A percentile compares a stretch with the other conserved stretches of the same genome.
These are phyloP conservation scores for Odocoileus hemionus DNA, from an alignment of 2,113 vertebrate species.

Conservation along the genomic window DNA sequence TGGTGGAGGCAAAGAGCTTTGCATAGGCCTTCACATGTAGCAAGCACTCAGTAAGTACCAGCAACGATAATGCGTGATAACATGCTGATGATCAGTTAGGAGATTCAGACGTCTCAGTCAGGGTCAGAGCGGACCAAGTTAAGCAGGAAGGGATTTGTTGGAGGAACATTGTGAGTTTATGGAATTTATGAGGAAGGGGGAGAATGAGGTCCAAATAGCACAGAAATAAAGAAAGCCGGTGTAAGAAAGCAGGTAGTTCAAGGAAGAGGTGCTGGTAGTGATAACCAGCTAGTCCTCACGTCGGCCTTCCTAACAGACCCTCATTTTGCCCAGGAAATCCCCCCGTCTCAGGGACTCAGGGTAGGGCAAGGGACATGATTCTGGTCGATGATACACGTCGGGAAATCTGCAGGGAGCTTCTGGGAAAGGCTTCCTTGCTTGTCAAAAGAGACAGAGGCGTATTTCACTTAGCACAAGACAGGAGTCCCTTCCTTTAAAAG, in stretches of 20 bases:
- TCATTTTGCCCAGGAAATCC: not conserved
- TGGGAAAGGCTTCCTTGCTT: not conserved
- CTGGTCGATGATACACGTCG: not conserved
- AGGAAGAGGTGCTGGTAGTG: not conserved
- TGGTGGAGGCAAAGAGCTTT: not conserved
- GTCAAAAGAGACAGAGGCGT: not conserved
- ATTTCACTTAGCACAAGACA: not conserved
- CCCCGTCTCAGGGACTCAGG: not conserved
- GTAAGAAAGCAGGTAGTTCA: fast-evolving
- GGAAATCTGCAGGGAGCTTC: not conserved
- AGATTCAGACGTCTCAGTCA: not conserved
- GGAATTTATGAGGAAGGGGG: not conserved
- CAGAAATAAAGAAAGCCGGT: not conserved
- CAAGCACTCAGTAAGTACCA: not conserved
- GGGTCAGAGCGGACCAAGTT: not conserved
- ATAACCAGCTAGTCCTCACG: not conserved
- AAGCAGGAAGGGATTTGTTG: not conserved
- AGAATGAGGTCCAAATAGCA: not conserved
- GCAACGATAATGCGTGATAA: fast-evolving
- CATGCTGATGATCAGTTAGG: fast-evolving
- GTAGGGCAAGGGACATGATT: not conserved
- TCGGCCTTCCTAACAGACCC: not conserved
- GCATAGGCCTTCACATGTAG: fast-evolving
- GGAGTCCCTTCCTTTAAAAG: not conserved
- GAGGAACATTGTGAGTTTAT: not conserved